Percentiles rank a stretch among this genome's conserved stretches.
Evolutionary conservation across 1,140 invertebrate genomes (phyloP).

Genomic region (Aradophagus sp.): DNA sequence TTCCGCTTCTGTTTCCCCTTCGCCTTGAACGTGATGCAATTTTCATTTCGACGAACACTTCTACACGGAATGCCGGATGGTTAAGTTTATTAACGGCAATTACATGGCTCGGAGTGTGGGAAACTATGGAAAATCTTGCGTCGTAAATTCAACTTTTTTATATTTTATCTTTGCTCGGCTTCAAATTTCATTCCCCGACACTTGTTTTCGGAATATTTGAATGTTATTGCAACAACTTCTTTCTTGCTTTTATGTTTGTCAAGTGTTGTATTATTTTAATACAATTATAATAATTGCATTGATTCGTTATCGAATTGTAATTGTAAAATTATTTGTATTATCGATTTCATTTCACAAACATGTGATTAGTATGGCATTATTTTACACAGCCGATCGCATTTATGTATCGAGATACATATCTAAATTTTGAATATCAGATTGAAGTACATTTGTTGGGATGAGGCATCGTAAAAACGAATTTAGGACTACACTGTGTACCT

Average conservation of each 20-base stretch:
- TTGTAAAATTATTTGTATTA: no score
- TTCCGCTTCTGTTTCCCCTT: not conserved
- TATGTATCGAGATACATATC: constrained; percentile 5
- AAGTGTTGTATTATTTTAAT: no score
- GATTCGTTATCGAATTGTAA: not conserved
- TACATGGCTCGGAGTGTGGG: no score
- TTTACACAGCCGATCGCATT: constrained; percentile 3
- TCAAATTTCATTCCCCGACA: no score
- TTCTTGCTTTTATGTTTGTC: no score
- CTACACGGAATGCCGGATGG: not conserved
- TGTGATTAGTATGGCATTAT: not conserved
- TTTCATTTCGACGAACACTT: constrained; percentile 18
- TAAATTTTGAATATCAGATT: constrained; percentile 23
- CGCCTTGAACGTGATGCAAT: constrained; percentile 15
- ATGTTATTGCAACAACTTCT: no score
- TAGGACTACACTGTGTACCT: constrained; percentile 36
- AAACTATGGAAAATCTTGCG: no score
- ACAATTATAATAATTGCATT: not conserved
- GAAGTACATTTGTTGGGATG: constrained; percentile 21
- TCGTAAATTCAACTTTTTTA: no score
- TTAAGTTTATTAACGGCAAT: constrained; percentile 20
- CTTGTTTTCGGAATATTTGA: no score
- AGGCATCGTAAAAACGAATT: constrained; percentile 36
- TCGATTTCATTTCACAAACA: no score
- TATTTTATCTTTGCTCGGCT: no score